Percentiles rank a stretch among this genome's conserved stretches.
phyloP scores from a whole-genome alignment of 2,888 invertebrate genomes.

The Aricia artaxerxes region DNA sequence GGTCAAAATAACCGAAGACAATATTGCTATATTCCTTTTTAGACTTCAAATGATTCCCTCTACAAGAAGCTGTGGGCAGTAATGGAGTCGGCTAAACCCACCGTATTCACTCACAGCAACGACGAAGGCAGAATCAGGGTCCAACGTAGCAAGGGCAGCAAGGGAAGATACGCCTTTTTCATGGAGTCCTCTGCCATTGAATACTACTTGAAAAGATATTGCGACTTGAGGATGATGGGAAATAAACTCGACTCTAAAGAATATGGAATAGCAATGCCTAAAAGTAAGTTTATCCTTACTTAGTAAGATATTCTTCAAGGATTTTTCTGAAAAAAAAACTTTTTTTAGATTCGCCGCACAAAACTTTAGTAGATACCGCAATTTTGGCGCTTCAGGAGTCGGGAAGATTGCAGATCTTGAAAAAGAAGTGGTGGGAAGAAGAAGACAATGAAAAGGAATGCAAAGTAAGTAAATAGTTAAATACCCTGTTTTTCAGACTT shows the following conservation, averaged over 20 bases:
- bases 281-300: slow-evolving; percentile 80
- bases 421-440: slow-evolving; percentile 94
- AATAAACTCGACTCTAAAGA: slow-evolving; percentile 88
- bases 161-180: slow-evolving; percentile 93
- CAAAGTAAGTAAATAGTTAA: slow-evolving; percentile 45
- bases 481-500: background rate
- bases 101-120: slow-evolving; percentile 89
- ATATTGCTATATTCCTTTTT: slow-evolving; percentile 46
- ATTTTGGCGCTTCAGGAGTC: slow-evolving; percentile 93
- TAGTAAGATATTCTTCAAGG: too few relatives aligned
- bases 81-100: slow-evolving; percentile 91
- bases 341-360: slow-evolving; percentile 84
- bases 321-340: background rate
- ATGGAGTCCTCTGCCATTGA: slow-evolving; percentile 98
- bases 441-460: slow-evolving; percentile 74
- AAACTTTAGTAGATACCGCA: slow-evolving; percentile 88
- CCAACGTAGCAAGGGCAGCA: slow-evolving; percentile 84
- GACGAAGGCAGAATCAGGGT: slow-evolving; percentile 93
- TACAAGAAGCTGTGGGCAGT: slow-evolving; percentile 94
- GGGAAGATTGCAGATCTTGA: slow-evolving; percentile 86
- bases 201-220: slow-evolving; percentile 90
- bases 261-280: slow-evolving; percentile 92
- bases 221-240: slow-evolving; percentile 90
- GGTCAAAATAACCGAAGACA: too few relatives aligned
- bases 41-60: slow-evolving; percentile 90